A percentile compares a stretch with the other conserved stretches of the same genome.
Conservation (phyloP, 2,888 invertebrate species). For the Pristionchus exspectatus region DNA sequence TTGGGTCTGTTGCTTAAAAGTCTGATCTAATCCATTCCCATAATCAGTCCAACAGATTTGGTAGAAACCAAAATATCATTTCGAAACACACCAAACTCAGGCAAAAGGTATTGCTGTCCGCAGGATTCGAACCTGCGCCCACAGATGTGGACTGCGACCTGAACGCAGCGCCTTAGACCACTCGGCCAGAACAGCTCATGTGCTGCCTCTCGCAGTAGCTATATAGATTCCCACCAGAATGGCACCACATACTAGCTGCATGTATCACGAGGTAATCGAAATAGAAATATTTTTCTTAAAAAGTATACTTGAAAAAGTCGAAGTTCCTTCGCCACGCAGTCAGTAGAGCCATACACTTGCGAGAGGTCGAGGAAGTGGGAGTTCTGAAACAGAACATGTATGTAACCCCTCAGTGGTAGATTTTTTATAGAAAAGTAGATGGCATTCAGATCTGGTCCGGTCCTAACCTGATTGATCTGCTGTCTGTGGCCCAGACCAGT, state of each 20-base stretch:
- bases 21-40: too few species aligned
- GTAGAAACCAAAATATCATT: too few species aligned
- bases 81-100: too few species aligned
- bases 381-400: conserved; percentile 84
- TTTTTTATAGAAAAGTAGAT: too few species aligned
- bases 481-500: conserved; percentile 3
- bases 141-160: conserved; percentile 85
- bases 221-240: too few species aligned
- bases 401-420: too few species aligned
- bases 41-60: too few species aligned
- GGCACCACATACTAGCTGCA: too few species aligned
- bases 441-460: too few species aligned
- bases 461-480: conserved; percentile 44
- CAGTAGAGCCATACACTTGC: conserved; percentile 92
- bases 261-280: too few species aligned
- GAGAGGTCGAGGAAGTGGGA: conserved; percentile 88
- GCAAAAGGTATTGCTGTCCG: conserved; percentile 61
- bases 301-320: conserved; percentile 83
- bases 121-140: conserved; percentile 74
- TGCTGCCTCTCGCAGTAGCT: too few species aligned
- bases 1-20: too few species aligned
- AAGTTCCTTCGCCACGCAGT: conserved; percentile 87
- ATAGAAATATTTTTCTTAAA: not conserved
- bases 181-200: conserved; percentile 80
- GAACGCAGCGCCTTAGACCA: conserved; percentile 91